Evolutionary conservation across 92 coral and sea anemone genomes (phyloP), one percentile per base, ranked within the genome.

Genomic region (Micromussa lordhowensis): DNA sequence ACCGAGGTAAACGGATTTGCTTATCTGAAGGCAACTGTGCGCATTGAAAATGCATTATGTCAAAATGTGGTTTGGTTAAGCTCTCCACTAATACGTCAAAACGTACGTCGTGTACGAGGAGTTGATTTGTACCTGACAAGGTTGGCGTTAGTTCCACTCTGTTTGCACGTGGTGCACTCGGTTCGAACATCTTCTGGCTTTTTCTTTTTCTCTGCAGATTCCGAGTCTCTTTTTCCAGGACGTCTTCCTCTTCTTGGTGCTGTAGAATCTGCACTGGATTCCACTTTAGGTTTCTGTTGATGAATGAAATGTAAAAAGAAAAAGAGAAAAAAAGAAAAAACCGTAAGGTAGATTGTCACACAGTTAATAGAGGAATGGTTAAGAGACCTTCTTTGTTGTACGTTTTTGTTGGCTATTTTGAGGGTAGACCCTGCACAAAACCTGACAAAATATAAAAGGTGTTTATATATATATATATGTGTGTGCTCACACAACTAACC

Each of bases 71-170:
- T 36, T 36, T 36, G 38, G 3, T 5, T 2, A 36, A 5, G 4
- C 38, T 2, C 38, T 36, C 38, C 4, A 36, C 4, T 36, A 36
- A 36, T 36, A 36, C 38, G 38, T 44, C 66, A 59, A 59, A 17
- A 5, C n/a, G 30, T 22, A 61, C 68, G 68, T 61, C 29, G 24
- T 24, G 51, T 81, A 63, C 3, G 2, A 24, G 11, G 18, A 38
- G 7, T 16, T 36, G 85, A 16, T 59, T 59, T 85, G 80, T 73
- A 97, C 98, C 99, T 98, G 85, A 96, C 99, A 63, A 98, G 96
- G 57, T 92, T 96, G 21, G 83, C 83, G 57, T 98, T 98, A 78
- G 95, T 95, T 13, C 99, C 99, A 17, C 82, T 82, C 77, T 90
- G 68, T 68, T 91, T 92, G 77, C 99, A 98, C 80, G 94, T 79